A percentile compares a stretch with the other conserved stretches of the same genome.
Conservation (phyloP, 2,113 vertebrate genomes). For the Sinocyclocheilus grahami region DNA sequence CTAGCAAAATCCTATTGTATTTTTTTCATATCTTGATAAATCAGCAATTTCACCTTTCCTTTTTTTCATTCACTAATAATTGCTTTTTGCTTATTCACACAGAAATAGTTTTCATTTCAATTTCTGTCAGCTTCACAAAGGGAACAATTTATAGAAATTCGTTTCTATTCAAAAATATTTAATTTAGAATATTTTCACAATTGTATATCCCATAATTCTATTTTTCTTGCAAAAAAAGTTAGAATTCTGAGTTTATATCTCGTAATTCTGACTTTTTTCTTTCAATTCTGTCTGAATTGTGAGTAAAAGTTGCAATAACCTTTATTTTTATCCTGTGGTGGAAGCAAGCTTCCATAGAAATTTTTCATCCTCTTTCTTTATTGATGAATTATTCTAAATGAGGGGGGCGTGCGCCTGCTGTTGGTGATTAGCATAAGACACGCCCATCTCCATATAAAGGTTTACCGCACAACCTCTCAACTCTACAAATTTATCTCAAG, state of each 20-base stretch:
- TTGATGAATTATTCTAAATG: background rate
- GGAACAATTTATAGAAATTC: background rate
- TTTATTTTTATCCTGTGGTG: too few species aligned
- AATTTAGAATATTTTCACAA: too few species aligned
- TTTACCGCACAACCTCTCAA: background rate
- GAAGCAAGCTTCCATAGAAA: background rate
- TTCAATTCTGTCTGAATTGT: too few species aligned
- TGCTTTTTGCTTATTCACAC: background rate
- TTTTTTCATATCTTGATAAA: slow-evolving; percentile 4
- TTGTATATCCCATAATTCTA: too few species aligned
- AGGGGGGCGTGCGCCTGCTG: background rate
- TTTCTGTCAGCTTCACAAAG: background rate
- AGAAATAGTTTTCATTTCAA: background rate
- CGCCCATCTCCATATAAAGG: background rate
- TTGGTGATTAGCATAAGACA: background rate
- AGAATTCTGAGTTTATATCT: too few species aligned
- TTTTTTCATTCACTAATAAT: background rate
- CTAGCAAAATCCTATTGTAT: background rate
- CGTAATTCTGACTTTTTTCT: too few species aligned
- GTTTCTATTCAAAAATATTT: too few species aligned
- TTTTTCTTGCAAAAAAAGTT: too few species aligned
- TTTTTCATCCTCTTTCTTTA: background rate
- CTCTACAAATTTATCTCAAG: background rate
- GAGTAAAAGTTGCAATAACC: too few species aligned
- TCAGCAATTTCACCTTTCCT: background rate